A percentile compares a stretch with the other conserved stretches of the same genome.
These are phyloP conservation scores for Zosterops lateralis DNA, from an alignment of 2,113 vertebrate species.

Conservation along the genomic window DNA sequence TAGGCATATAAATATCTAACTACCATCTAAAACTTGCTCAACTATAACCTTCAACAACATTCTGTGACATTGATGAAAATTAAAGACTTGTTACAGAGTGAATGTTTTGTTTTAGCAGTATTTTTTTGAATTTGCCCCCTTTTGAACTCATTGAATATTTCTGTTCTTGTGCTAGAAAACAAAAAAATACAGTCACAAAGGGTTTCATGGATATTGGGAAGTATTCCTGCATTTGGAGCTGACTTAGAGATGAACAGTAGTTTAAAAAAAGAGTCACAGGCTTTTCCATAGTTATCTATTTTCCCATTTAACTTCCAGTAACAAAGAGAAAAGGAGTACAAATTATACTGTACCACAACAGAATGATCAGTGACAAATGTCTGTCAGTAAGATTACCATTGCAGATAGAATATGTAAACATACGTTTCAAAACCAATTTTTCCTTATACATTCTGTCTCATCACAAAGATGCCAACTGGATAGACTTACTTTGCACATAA, in stretches of 20 bases:
- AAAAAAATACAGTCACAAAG: neutral
- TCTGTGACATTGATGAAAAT: neutral
- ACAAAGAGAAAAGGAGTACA: neutral
- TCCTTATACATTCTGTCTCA: neutral
- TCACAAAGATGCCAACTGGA: neutral
- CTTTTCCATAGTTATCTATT: neutral
- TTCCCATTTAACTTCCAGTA: neutral
- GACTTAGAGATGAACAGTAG: neutral
- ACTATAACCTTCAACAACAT: neutral
- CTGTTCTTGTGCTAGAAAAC: neutral
- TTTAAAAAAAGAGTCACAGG: neutral
- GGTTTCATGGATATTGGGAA: neutral
- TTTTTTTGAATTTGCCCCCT: neutral
- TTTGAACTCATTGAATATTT: neutral
- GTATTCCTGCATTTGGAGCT: neutral
- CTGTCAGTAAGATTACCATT: conserved; percentile 2
- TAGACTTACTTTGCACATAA: neutral
- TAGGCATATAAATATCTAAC: neutral
- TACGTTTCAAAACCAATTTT: neutral
- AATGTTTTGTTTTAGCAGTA: neutral
- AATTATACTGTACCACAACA: neutral
- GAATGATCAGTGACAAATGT: conserved; percentile 12
- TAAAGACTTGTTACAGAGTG: neutral
- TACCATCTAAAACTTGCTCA: neutral
- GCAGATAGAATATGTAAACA: conserved; percentile 19